Percentiles rank a stretch among this genome's conserved stretches.
Evolutionary conservation across 2,888 invertebrate genomes (phyloP).

Genomic region (Bhutanitis thaidina): DNA sequence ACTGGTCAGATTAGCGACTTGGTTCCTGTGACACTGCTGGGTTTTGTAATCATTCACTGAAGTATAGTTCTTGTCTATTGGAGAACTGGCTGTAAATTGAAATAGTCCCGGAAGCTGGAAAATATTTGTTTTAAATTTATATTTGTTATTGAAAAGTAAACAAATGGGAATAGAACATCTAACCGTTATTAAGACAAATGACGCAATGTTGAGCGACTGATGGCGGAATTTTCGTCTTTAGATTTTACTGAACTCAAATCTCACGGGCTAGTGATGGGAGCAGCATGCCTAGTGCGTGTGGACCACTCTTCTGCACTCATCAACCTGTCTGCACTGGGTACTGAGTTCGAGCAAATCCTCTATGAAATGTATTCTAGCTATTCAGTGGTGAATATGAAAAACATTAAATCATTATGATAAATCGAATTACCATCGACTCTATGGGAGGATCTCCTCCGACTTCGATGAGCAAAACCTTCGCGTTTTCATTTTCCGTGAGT

Average conservation of each 20-base stretch:
- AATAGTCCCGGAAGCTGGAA: slow-evolving; percentile 37
- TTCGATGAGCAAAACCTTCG: slow-evolving; percentile 30
- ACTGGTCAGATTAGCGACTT: slow-evolving; percentile 25
- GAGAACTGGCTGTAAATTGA: slow-evolving; percentile 25
- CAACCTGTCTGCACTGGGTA: too few relatives aligned
- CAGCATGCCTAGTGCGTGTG: too few relatives aligned
- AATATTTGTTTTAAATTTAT: neutral
- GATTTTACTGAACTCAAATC: too few relatives aligned
- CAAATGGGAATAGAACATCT: too few relatives aligned
- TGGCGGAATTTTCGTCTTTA: too few relatives aligned
- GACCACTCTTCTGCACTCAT: too few relatives aligned
- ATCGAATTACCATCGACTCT: slow-evolving; percentile 26
- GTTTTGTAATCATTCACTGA: slow-evolving; percentile 33
- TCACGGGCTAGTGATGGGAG: too few relatives aligned
- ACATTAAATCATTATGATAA: neutral
- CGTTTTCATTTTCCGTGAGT: slow-evolving; percentile 24
- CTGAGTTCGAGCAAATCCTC: too few relatives aligned
- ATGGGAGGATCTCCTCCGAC: slow-evolving; percentile 33
- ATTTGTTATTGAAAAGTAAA: neutral
- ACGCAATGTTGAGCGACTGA: neutral
- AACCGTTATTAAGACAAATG: too few relatives aligned
- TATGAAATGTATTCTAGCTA: too few relatives aligned
- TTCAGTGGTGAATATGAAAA: too few relatives aligned
- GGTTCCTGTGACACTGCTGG: slow-evolving; percentile 23
- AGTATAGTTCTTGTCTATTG: slow-evolving; percentile 34